Percentiles rank a stretch among this genome's conserved stretches.
Evolutionary conservation across 2,888 invertebrate genomes (phyloP).

Genomic region (Cryptophagus acutangulus): DNA sequence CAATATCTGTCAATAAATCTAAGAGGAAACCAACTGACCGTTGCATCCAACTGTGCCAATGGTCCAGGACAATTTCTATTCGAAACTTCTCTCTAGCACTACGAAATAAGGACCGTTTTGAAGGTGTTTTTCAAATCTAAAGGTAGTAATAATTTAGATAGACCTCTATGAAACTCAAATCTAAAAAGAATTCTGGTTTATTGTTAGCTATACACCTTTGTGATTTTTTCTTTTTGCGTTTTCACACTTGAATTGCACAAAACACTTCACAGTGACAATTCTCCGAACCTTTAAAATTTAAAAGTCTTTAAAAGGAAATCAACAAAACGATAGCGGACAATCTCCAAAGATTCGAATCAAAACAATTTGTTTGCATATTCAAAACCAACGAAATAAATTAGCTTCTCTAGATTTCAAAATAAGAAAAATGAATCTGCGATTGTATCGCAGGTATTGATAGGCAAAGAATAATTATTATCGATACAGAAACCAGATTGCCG

Average conservation of each 20-base stretch:
- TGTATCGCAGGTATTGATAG: no score
- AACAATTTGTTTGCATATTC: no score
- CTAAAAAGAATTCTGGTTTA: constrained; percentile 9
- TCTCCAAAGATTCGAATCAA: no score
- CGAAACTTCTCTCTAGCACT: constrained; percentile 1
- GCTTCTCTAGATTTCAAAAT: no score
- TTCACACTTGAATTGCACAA: constrained; percentile 38
- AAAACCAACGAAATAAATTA: no score
- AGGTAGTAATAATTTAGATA: constrained; percentile 15
- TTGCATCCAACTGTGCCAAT: constrained; percentile 18
- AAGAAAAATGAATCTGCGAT: no score
- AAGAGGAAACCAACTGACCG: constrained; percentile 12
- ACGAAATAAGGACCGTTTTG: constrained; percentile 8
- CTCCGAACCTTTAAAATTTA: constrained; percentile 12
- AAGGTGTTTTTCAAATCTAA: no score
- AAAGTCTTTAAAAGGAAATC: constrained; percentile 17
- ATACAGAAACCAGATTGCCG: no score
- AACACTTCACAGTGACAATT: constrained; percentile 23
- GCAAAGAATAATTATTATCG: no score
- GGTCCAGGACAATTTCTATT: constrained; percentile 3
- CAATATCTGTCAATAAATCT: constrained; percentile 20
- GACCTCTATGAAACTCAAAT: constrained; percentile 14
- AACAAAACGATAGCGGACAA: no score
- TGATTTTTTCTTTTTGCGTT: constrained; percentile 30
- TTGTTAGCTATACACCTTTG: constrained; percentile 23